Evolutionary conservation across 2,113 vertebrate genomes (phyloP).

Genomic region (Pogona vitticeps): DNA sequence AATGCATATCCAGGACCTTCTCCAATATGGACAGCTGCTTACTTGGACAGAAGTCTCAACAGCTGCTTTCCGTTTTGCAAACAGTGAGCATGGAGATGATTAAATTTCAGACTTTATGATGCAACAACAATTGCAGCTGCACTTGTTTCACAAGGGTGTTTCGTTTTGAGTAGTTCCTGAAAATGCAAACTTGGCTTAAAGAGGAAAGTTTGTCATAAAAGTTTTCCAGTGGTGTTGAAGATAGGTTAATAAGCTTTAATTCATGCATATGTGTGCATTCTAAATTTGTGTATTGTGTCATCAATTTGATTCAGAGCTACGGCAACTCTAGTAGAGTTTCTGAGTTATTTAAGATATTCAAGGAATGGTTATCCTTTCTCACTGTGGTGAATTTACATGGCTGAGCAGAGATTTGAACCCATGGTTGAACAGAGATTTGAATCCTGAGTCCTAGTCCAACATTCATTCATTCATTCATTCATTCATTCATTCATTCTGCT

Average conservation of each 20-base stretch:
- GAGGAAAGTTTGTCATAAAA: background rate
- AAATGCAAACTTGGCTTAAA: conserved; percentile 7
- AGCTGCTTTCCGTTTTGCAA: conserved; percentile 40
- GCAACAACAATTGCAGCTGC: conserved; percentile 27
- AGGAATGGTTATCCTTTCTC: too few relatives aligned
- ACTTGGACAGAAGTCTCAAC: conserved; percentile 40
- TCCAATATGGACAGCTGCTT: conserved; percentile 11
- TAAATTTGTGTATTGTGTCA: too few relatives aligned
- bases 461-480: background rate
- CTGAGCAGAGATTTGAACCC: too few relatives aligned
- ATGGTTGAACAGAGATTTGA: too few relatives aligned
- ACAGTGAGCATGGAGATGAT: background rate
- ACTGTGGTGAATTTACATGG: too few relatives aligned
- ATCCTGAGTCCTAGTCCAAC: too few relatives aligned
- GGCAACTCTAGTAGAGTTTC: background rate
- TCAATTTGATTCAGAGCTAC: too few relatives aligned
- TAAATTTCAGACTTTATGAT: background rate
- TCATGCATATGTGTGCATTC: too few relatives aligned
- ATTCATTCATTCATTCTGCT: too few relatives aligned
- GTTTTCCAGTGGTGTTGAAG: background rate
- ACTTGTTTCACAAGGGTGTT: conserved; percentile 10
- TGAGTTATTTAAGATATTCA: background rate
- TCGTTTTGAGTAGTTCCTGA: conserved; percentile 11
- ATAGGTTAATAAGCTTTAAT: background rate
- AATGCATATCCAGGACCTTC: conserved; percentile 30